Evolutionary conservation across 2,113 vertebrate species (phyloP), one percentile per base, ranked within the genome.

Genomic region (Paratilapia polleni): DNA sequence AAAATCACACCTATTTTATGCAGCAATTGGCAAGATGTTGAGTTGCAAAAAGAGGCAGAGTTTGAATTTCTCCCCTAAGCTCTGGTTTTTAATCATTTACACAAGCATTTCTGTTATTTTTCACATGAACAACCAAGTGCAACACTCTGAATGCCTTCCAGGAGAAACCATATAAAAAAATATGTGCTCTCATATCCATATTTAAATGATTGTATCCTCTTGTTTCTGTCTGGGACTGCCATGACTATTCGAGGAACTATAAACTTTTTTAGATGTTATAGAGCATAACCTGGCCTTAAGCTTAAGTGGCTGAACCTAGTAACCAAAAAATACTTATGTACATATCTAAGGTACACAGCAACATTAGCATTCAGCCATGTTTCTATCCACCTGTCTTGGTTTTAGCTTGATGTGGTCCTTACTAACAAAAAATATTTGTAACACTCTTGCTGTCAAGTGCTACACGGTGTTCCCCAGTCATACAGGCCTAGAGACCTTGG

Each of bases 151-250:
- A 54, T 54, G 47, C 68, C 68, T 73, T 73, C 68, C 47, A 73
- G 68, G 47, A 73, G 26, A 73, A 73, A 73, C 11, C 52, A 6
- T 73, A 47, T 73, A 73, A 73, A 73, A n/a, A 73, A 73, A 8
- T 54, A 54, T 73, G 68, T 34, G 68, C 68, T 54, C 47, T 73
- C 68, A 73, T 73, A 47, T 73, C 26, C 68, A 73, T 73, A 73
- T 54, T 73, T 54, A 73, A 54, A 54, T 3, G 68, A 73, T 73
- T 54, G 26, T 73, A 34, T 73, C 43, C 14, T 58, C 34, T 43
- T 10, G 52, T 58, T 43, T 41, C 19, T 47, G 52, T 12, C 54
- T 47, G 36, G 58, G 24, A 47, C 75, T 60, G 34, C 74, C 24
- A 22, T 20, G 15, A 5, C 38, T 47, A 5, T 80, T 80, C 24